Base-by-base conservation (phyloP, 2,113 vertebrate genomes). In the Cranoglanis bouderius region DNA sequence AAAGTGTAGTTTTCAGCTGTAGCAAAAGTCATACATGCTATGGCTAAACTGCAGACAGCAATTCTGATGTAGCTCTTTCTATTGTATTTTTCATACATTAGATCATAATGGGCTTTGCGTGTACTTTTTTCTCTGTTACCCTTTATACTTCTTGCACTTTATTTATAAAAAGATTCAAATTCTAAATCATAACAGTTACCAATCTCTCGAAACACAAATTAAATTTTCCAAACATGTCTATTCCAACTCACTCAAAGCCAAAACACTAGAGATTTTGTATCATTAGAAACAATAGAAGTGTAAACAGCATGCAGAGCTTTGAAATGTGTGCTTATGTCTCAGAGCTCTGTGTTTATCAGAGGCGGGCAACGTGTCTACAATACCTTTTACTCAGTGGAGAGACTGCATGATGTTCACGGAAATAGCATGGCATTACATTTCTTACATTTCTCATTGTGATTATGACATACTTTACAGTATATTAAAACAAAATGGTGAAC, bases 301-400 rank as follows among this genome's bases (percentile, higher is more conserved):
- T 26, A 43, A 46, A 43, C 72, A 75, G 8, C 19, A 46, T 26
- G 74, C 3, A 77, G 40, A 26, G 10, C 72, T 46, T 77, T 77
- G 40, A 46, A 72, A 77, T 13, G 9, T 40, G 35, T 77, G 40
- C 46, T 77, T 77, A 46, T 13, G 74, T 77, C 24, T 77, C 74
- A 29, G 40, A 24, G 74, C 40, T 72, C 32, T 46, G 74, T 77
- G 74, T 77, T 77, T 77, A 46, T 77, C 74, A 46, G 74, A 77
- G 74, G 24, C 40, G 21, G 40, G 40, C 40, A 46, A 43, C 24
- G 1, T 9, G 4, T 26, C 74, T 77, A 46, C 40, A 6, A 46
- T 46, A 26, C 74, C 74, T 9, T 24, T 46, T 46, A 12, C 21
- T 24, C 40, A 13, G 40, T 77, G 7, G 16, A 40, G 70, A 40